These are phyloP conservation scores for Neuroterus valhalla DNA, from an alignment of 1,140 invertebrate genomes.

Conservation along the genomic window DNA sequence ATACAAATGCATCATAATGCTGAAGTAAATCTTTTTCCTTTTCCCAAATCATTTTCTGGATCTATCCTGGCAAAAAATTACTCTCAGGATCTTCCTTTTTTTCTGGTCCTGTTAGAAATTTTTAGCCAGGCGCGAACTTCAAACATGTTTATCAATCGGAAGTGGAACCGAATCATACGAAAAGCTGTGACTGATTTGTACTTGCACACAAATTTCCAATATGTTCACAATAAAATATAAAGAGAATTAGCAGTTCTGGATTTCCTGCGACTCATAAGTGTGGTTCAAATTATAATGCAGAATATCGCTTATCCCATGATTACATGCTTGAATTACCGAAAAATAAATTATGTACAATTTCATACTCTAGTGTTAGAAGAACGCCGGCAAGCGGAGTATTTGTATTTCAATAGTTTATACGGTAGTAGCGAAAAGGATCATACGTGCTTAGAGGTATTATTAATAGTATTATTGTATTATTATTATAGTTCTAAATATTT, in stretches of 20 bases:
- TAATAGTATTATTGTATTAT: conserved; percentile 17
- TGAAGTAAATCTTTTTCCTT: conserved; percentile 35
- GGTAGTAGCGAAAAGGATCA: conserved; percentile 19
- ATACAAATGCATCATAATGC: conserved; percentile 12
- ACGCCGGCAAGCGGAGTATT: conserved; percentile 25
- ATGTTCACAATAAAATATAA: not conserved
- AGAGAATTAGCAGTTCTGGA: conserved; percentile 6
- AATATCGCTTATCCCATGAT: not conserved
- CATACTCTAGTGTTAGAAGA: conserved; percentile 23
- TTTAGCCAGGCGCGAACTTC: not conserved
- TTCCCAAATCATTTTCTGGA: not conserved
- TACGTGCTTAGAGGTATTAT: conserved; percentile 24
- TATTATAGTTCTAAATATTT: conserved; percentile 18
- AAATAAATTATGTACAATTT: conserved; percentile 31
- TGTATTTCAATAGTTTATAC: not conserved
- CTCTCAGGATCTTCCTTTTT: not conserved
- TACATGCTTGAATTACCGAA: conserved; percentile 22
- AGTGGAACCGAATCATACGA: conserved; percentile 3
- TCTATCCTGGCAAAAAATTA: not conserved
- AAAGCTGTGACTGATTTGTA: conserved; percentile 6
- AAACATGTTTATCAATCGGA: conserved; percentile 1
- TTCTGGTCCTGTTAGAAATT: not conserved
- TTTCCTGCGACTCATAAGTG: conserved; percentile 6
- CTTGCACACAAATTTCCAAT: conserved; percentile 2
- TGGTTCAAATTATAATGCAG: conserved; percentile 14